phyloP scores from a whole-genome alignment of 2,888 invertebrate species.

The Drosophila histrio region DNA sequence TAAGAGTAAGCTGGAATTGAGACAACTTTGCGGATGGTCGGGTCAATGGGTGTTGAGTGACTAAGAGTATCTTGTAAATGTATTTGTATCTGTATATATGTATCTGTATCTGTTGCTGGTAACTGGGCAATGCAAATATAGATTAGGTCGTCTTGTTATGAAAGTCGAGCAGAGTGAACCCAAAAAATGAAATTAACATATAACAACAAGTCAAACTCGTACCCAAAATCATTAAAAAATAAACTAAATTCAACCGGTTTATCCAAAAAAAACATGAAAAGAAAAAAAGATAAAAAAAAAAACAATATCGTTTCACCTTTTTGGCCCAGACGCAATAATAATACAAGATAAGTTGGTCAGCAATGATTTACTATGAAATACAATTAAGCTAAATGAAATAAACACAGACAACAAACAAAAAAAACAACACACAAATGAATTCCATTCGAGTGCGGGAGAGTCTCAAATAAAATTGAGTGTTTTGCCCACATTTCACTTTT shows the following conservation, averaged over 20 bases:
- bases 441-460: constrained; percentile 36
- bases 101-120: constrained; percentile 8
- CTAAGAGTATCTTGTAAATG: background rate
- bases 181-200: constrained; percentile 26
- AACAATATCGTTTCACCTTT: constrained; percentile 26
- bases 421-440: constrained; percentile 38
- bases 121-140: constrained; percentile 33
- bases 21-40: background rate
- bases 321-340: constrained; percentile 10
- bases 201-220: constrained; percentile 9
- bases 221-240: constrained; percentile 16
- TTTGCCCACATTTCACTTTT: constrained; percentile 80
- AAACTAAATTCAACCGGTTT: constrained; percentile 48
- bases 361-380: constrained; percentile 42
- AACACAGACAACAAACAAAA: constrained; percentile 9
- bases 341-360: constrained; percentile 21
- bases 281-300: constrained; percentile 5
- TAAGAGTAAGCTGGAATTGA: constrained; percentile 28
- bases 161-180: constrained; percentile 29
- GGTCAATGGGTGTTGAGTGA: constrained; percentile 9
- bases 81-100: background rate
- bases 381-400: constrained; percentile 28
- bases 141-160: constrained; percentile 37
- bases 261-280: background rate
- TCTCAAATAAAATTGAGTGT: constrained; percentile 61